Evolutionary conservation across 2,113 vertebrate genomes (phyloP).

Genomic region (Pterophyllum scalare): DNA sequence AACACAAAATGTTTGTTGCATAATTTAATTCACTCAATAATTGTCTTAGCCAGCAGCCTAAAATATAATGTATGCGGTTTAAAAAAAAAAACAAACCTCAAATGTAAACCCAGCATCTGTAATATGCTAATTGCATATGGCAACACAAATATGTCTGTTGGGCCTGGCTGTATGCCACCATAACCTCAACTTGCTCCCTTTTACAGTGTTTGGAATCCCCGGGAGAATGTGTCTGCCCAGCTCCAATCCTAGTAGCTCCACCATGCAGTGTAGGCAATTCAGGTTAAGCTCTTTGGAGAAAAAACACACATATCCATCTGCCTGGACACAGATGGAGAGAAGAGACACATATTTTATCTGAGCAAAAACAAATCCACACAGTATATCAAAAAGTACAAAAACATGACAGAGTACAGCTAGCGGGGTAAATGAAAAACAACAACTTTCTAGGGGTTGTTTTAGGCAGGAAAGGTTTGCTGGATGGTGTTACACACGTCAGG

Average conservation of each 20-base stretch:
- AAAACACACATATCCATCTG: slow-evolving; percentile 20
- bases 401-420: not conserved
- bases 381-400: not conserved
- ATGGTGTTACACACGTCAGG: not conserved
- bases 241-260: not conserved
- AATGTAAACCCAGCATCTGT: too few species aligned
- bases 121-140: not conserved
- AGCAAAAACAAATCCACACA: not conserved
- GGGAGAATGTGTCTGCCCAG: slow-evolving; percentile 1
- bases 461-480: not conserved
- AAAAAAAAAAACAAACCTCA: not conserved
- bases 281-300: slow-evolving; percentile 16
- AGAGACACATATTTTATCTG: slow-evolving; percentile 1
- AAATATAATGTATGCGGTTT: not conserved
- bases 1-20: not conserved
- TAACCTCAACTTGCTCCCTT: slow-evolving; percentile 8
- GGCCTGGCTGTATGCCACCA: not conserved
- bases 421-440: not conserved
- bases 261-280: not conserved
- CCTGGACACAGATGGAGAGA: slow-evolving; percentile 13
- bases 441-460: not conserved
- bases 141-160: not conserved
- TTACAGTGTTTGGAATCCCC: not conserved
- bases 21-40: not conserved
- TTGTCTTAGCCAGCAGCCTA: not conserved